Conservation (phyloP, 2,113 vertebrate species). For the Cynopterus brachyotis region DNA sequence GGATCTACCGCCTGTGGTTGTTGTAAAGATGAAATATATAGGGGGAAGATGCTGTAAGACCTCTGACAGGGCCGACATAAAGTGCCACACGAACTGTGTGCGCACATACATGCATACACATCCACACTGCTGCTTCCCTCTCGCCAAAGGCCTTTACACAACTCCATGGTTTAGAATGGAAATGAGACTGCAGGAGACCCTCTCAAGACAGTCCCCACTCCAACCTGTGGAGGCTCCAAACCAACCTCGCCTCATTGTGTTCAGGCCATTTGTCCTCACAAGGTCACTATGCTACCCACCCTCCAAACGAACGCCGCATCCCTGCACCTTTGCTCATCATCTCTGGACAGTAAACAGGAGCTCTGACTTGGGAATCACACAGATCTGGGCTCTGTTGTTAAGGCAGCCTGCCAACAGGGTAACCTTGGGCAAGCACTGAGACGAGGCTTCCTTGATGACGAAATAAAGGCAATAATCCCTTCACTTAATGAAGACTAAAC, state of each 20-base stretch:
- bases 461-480: background rate
- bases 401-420: background rate
- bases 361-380: background rate
- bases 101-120: accelerated
- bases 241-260: accelerated
- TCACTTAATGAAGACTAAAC: constrained; percentile 23
- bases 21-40: background rate
- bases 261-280: background rate
- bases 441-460: background rate
- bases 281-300: background rate
- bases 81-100: background rate
- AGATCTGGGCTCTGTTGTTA: background rate
- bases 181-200: background rate
- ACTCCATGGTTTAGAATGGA: background rate
- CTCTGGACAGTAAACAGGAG: background rate
- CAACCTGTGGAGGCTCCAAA: background rate
- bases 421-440: background rate
- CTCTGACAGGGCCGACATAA: background rate
- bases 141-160: background rate
- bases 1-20: background rate
- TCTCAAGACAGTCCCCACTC: background rate
- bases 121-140: background rate
- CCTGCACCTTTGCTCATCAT: background rate
- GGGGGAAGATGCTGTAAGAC: background rate
- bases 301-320: background rate